Base-by-base conservation (phyloP, 2,797 vertebrate species). In the Labroides dimidiatus region DNA sequence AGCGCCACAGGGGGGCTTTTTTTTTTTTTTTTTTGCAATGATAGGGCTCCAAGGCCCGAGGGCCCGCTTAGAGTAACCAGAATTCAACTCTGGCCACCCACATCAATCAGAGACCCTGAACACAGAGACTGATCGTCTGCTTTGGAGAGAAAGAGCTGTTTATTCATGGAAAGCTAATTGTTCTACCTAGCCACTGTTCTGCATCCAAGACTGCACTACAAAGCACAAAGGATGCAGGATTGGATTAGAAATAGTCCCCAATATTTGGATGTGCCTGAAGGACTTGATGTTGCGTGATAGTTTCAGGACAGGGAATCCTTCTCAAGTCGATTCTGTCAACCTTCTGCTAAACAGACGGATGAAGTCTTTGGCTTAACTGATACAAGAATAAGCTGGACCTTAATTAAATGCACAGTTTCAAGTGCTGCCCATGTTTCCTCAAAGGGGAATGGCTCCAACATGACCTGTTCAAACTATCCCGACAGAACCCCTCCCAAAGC, bases 51-150 rank as follows among this genome's bases (percentile, higher is more conserved):
- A 53, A 72, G 69, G 77, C 87, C 82, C 57, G n/a, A 84, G 80
- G 87, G 82, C 53, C 83, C 73, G 78, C 89, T 86, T 80, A 81
- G 81, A 85, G 87, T 84, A 77, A 77, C 72, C 61, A 69, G 77
- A 85, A 84, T 85, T 93, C 78, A 86, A 84, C 79, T 75, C 65
- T 69, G 92, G 84, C 93, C 93, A 94, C 93, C 93, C 91, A 93
- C 90, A 90, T 91, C 88, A 90, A 89, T 91, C 84, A 87, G 84
- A 90, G 91, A 84, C 75, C 78, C 64, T 61, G 81, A 82, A 89
- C 87, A 86, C 84, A 88, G 71, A 90, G 72, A 86, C 64, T 72
- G 85, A 91, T 91, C 87, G 84, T 91, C 84, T 89, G 86, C 84
- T 89, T 87, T 67, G 62, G 73, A 75, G 79, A 81, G 77, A 88